phyloP scores from a whole-genome alignment of 2,888 invertebrate genomes.

The Craniophora ligustri region DNA sequence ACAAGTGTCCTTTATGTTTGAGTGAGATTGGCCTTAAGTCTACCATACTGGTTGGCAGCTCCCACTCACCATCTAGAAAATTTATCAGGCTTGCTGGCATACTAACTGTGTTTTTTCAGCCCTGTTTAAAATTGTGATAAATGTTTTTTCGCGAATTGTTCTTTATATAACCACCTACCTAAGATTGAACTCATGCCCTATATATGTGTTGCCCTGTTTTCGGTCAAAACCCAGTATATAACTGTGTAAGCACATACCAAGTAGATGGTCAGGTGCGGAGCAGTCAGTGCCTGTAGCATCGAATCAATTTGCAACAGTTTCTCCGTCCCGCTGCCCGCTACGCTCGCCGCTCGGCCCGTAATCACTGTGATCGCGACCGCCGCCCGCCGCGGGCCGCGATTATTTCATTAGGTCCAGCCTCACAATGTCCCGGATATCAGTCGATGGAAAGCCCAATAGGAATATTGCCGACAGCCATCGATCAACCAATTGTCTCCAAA shows the following conservation, averaged over 20 bases:
- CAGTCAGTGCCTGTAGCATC: conserved; percentile 64
- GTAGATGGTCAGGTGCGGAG: conserved; percentile 62
- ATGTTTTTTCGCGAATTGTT: no score
- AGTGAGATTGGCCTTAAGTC: no score
- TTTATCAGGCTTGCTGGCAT: no score
- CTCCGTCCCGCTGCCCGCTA: conserved; percentile 65
- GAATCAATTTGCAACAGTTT: conserved; percentile 75
- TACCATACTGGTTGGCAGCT: no score
- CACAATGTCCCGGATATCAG: conserved; percentile 73
- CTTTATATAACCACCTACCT: no score
- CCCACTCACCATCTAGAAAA: no score
- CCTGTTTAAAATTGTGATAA: no score
- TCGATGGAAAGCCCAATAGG: conserved; percentile 71
- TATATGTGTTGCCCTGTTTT: no score
- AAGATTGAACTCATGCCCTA: no score
- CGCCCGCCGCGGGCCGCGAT: conserved; percentile 76
- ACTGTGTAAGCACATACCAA: conserved; percentile 7
- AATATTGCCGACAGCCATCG: conserved; percentile 72
- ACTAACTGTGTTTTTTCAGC: no score
- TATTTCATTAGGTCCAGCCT: conserved; percentile 79
- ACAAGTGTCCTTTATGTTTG: no score
- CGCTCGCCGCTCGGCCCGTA: conserved; percentile 57
- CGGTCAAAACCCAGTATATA: neutral
- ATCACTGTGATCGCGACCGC: conserved; percentile 72
- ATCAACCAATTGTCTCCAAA: conserved; percentile 64